Evolutionary conservation across 2,113 vertebrate species (phyloP), one percentile per base, ranked within the genome.

Genomic region (Xerus inauris): DNA sequence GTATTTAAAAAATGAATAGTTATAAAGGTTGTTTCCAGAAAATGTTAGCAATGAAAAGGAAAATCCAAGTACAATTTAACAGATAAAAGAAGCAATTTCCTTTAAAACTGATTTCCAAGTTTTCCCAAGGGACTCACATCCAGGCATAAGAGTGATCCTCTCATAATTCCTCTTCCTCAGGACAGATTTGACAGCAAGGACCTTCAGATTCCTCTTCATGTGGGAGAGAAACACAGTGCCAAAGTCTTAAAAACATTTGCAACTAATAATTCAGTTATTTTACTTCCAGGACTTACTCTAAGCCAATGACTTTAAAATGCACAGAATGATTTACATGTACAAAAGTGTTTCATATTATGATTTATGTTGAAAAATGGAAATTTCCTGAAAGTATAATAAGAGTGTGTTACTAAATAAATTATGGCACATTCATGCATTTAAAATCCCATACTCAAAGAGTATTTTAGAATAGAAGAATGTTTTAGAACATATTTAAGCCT

Each of bases 261-360:
- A 35, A 94, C 24, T 51, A 64, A 59, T 87, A 77, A 86, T 82
- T 90, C 17, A 42, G 42, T 59, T 57, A 57, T 49, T 89, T 96
- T 83, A 81, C 24, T 81, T 69, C 26, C 20, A 86, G 80, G 32
- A 40, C 9, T 76, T 82, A 40, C 6, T 62, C 19, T 40, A 83
- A 83, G 38, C 32, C 62, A 87, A 14, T 38, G 11, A 94, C 65
- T 89, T 69, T 26, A 79, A 84, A 89, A 82, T 49, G 3, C 6
- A 26, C 76, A 62, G 20, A 87, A 65, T 90, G 38, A 90, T 73
- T 90, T 92, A 57, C 16, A 4, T 57, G 42, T 42, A 86, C 65
- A 19, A 92, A 88, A 83, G 5, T 77, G 6, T 65, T 65, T 87
- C 38, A 82, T 38, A 62, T 67, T 59, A 77, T 42, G 49, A 64